Base-by-base conservation (phyloP, 2,113 vertebrate genomes). In the Australoheros scitulus region DNA sequence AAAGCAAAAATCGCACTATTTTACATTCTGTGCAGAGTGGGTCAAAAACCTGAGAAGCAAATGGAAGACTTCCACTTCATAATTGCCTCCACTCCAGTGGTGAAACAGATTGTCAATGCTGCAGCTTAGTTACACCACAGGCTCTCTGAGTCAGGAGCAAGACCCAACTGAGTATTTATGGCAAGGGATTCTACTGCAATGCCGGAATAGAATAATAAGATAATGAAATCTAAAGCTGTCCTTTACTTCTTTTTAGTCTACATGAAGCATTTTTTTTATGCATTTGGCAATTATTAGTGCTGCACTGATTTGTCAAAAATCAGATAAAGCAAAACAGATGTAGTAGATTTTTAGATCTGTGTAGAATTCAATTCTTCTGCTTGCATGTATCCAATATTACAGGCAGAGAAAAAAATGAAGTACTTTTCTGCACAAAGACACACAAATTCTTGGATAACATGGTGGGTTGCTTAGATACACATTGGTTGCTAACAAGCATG, bases 61-160 rank as follows among this genome's bases (percentile, higher is more conserved):
- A 72, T 72, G 17, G 29, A 75, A 24, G 14, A 65, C 68, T 57
- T 75, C 58, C 61, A 77, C 17, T 79, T 77, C 26, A 82, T 84
- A 72, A 82, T 47, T 84, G 76, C 29, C 32, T 65, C 24, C 64
- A 50, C 76, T 88, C 68, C 15, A 22, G 13, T 59, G 52, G 70
- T 38, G 76, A 80, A 79, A 81, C 63, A 64, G 75, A 87, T 82
- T 77, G 58, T 77, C 58, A 80, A 24, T 43, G 5, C 82, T 56
- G 61, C 63, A 77, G 79, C 76, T 72, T 64, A 59, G 61, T 83
- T 80, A 65, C 64, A 61, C 79, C 76, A 65, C 82, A 75, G 58
- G 79, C 61, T 24, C 20, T 22, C 18, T 47, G 52, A 82, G 65
- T 84, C 61, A 60, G 52, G 63, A 75, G 59, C 50, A 74, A 61